Evolutionary conservation across 2,888 invertebrate genomes (phyloP), one percentile per base, ranked within the genome.

Genomic region (Drosophila aldrichi): DNA sequence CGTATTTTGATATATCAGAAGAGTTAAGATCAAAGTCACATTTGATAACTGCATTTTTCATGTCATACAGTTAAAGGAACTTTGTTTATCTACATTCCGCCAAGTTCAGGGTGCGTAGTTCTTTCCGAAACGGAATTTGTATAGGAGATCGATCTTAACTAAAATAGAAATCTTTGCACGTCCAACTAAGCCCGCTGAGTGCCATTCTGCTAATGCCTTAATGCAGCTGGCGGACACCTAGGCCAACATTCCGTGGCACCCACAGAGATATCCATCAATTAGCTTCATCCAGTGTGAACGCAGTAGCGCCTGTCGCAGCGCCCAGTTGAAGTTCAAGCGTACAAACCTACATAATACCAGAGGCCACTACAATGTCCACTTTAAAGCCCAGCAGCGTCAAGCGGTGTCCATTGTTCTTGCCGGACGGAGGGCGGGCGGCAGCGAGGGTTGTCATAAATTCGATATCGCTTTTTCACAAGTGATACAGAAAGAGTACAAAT

Each of bases 281-380:
- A 69, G 70, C 57, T 66, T 14, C 66, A 66, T 62, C 66, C 41
- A 67, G 64, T 58, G 40, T 48, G 63, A 81, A 75, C 65, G 57
- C 71, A 82, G 63, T 46, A 57, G 58, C 62, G 62, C 65, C 65
- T 82, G 76, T 74, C 76, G 67, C 74, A 67, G 65, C 29, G 22
- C 52, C 38, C 79, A 85, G 76, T 79, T 86, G 83, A 85, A 88
- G 87, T 86, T 86, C 82, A 87, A 69, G 69, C 77, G 69, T 71
- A 74, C 62, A 84, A 52, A 59, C 62, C 68, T 84, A 44, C 44
- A 44, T 44, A 89, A 86, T 87, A 70, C 89, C 82, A 55, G 63
- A 65, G 82, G 70, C 74, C 79, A 83, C 86, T 86, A 82, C 70
- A 79, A 66, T 89, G 89, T 88, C 89, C 81, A 81, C 71, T 79